Conservation (phyloP, 2,888 invertebrate genomes). For the Malthinus seriepunctatus region DNA sequence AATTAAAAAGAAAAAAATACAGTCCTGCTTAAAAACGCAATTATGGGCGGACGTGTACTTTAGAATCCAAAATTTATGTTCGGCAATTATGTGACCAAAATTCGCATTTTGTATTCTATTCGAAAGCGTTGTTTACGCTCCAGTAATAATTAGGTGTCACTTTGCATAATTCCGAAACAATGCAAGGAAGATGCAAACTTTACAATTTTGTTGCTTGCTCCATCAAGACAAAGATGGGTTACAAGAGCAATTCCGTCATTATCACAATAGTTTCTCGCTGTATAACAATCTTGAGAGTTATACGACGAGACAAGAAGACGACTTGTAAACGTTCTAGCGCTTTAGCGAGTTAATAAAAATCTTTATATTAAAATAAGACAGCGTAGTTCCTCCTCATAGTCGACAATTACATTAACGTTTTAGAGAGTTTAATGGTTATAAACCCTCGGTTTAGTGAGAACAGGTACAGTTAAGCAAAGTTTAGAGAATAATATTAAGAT, state of each 20-base stretch:
- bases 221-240: slow-evolving; percentile 23
- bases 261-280: slow-evolving; percentile 22
- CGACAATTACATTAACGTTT: slow-evolving; percentile 13
- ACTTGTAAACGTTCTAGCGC: slow-evolving; percentile 14
- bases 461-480: slow-evolving; percentile 10
- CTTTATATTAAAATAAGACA: slow-evolving; percentile 11
- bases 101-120: slow-evolving; percentile 36
- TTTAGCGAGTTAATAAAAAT: slow-evolving; percentile 17
- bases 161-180: slow-evolving; percentile 30
- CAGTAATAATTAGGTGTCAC: slow-evolving; percentile 33
- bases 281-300: slow-evolving; percentile 22
- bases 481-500: slow-evolving; percentile 8
- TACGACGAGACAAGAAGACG: slow-evolving; percentile 12
- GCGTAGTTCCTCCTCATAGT: slow-evolving; percentile 5
- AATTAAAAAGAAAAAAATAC: slow-evolving; percentile 5
- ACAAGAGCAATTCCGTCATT: slow-evolving; percentile 17
- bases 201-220: slow-evolving; percentile 10
- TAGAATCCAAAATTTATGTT: slow-evolving; percentile 37
- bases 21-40: slow-evolving; percentile 6
- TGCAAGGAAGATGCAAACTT: slow-evolving; percentile 17
- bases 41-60: slow-evolving; percentile 24
- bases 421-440: slow-evolving; percentile 11
- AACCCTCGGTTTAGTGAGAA: neutral
- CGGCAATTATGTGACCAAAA: slow-evolving; percentile 36
- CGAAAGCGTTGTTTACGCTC: slow-evolving; percentile 29